Evolutionary conservation across 1,140 invertebrate species (phyloP), one percentile per base, ranked within the genome.

Genomic region (Patella vulgata): DNA sequence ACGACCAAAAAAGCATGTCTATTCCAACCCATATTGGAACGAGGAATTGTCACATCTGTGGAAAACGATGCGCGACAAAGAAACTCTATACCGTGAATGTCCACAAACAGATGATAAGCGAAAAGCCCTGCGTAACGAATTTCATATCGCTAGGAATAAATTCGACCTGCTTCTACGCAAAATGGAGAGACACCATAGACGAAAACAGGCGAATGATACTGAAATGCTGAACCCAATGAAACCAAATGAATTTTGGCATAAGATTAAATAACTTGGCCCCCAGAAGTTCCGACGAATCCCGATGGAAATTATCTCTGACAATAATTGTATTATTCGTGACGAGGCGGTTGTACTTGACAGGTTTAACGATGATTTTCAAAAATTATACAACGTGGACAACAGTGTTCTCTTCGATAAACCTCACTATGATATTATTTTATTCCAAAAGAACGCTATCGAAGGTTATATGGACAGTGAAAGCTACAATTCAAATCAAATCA

Each of bases 1-100:
- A n/a, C n/a, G n/a, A n/a, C n/a, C n/a, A n/a, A n/a, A n/a, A n/a
- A n/a, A n/a, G n/a, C n/a, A n/a, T n/a, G n/a, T n/a, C n/a, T n/a
- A n/a, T n/a, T n/a, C n/a, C n/a, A 69, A 66, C 51, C 62, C 61
- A 8, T 69, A 54, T 27, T 69, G 66, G 66, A 60, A 64, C 19
- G 62, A 69, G 6, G 47, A 47, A 39, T 25, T 58, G 8, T 23
- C 19, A 9, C n/a, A 33, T 1, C 48, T 68, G 4, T 63, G 66
- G 66, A 56, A 54, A 0, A 28, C n/a, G n/a, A n/a, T n/a, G n/a
- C n/a, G n/a, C n/a, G n/a, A n/a, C n/a, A n/a, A n/a, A n/a, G n/a
- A n/a, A n/a, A n/a, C n/a, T n/a, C n/a, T n/a, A n/a, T n/a, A n/a
- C n/a, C n/a, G n/a, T n/a, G n/a, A n/a, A n/a, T n/a, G n/a, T n/a